Evolutionary conservation across 1,140 invertebrate species (phyloP), one percentile per base, ranked within the genome.

Genomic region (Chironomus tepperi): DNA sequence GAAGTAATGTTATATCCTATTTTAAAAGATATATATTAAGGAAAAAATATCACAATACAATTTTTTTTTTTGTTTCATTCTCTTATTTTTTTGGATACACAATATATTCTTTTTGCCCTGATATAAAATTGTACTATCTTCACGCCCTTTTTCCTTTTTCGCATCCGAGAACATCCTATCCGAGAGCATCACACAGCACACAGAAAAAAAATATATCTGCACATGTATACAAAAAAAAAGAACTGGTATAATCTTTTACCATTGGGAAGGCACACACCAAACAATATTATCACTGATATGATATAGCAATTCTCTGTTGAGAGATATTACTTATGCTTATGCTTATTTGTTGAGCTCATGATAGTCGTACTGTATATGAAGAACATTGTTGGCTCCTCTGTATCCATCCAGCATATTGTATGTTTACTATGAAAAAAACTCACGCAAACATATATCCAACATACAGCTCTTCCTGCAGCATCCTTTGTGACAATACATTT

Each of bases 281-380:
- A 57, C 47, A 57, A 57, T 57, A 57, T 57, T 57, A 57, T 57
- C 47, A 57, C 47, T 57, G 24, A 34, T 34, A 34, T 34, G 24
- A 34, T 34, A 34, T 34, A 34, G 2, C n/a, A n/a, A 57, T 57
- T 57, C 47, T 57, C 47, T 57, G 3, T n/a, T 12, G n/a, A 57
- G 47, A 57, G 47, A 57, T 57, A 57, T 57, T 57, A 57, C 47
- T 57, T 57, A 57, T 57, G 47, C 47, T 57, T 57, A 57, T 57
- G 47, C 47, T 57, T 57, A 57, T 57, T 57, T 57, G 47, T n/a
- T 57, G 47, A 57, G 47, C 12, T 57, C 47, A 57, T 57, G 47
- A 57, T 57, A 57, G 47, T n/a, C 12, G 47, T 15, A 57, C 47
- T 57, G 47, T 34, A 34, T 34, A 34, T 34, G 24, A 34, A 34